Evolutionary conservation across 2,888 invertebrate species (phyloP).

Genomic region (Hirudinaria manillensis): DNA sequence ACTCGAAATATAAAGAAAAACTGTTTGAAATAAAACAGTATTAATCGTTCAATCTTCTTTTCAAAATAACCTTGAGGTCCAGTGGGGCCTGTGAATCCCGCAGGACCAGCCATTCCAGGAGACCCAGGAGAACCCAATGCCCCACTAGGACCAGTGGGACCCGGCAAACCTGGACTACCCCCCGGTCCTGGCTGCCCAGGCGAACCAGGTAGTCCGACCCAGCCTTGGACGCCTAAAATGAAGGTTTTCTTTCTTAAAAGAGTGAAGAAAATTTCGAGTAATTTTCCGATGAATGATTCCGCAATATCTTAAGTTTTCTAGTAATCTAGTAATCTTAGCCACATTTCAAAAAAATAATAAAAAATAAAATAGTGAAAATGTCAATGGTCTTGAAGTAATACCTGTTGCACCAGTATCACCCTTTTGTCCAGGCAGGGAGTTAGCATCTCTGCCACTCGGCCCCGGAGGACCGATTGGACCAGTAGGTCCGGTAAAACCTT

Average conservation of each 20-base stretch:
- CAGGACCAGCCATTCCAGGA: slow-evolving; percentile 15
- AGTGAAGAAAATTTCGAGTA: too few relatives aligned
- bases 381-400: background rate
- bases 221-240: background rate
- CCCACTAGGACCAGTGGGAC: slow-evolving; percentile 19
- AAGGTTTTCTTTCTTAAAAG: too few relatives aligned
- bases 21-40: too few relatives aligned
- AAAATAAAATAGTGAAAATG: background rate
- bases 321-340: too few relatives aligned
- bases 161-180: slow-evolving; percentile 1
- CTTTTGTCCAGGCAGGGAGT: slow-evolving; percentile 11
- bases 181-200: background rate
- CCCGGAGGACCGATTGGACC: slow-evolving; percentile 27
- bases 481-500: slow-evolving; percentile 12
- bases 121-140: slow-evolving; percentile 19
- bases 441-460: slow-evolving; percentile 13
- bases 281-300: too few relatives aligned
- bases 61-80: slow-evolving; percentile 19
- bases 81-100: slow-evolving; percentile 19
- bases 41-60: too few relatives aligned
- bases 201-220: background rate
- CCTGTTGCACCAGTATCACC: slow-evolving; percentile 29
- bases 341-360: background rate
- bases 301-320: too few relatives aligned
- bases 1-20: too few relatives aligned